Evolutionary conservation across 2,113 vertebrate species (phyloP), one percentile per base, ranked within the genome.

Genomic region (Hoplias malabaricus): DNA sequence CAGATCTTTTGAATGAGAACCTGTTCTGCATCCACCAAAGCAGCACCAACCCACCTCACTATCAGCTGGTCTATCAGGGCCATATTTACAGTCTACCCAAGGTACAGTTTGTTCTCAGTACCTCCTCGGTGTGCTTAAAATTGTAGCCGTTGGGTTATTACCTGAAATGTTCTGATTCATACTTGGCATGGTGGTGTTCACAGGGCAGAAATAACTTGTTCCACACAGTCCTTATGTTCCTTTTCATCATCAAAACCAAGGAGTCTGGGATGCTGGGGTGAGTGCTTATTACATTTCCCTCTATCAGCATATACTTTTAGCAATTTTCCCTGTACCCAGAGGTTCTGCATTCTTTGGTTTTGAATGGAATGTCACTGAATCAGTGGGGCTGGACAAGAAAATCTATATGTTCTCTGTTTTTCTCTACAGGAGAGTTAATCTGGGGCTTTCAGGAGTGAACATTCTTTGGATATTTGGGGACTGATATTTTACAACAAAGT

Each of bases 191-290:
- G 13, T 53, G 33, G 2, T 59, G 3, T 3, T 85, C 84, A 69
- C 87, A 99, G 97, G 98, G 95, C 77, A 92, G 98, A 87, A 99
- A 98, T 89, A 99, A 99, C 86, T 92, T 99, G 90, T 98, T 99
- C 86, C 97, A 99, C 83, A 98, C 96, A 0, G 85, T 98, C 84
- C 93, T 99, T 7, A 98, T 99, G 97, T 99, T 99, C 73, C 94
- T 99, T 43, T 98, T 93, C 43, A 92, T 98, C 83, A 98, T 99
- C 70, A 98, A 98, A 87, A 95, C 94, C 0, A 99, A 98, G 87
- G 98, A 99, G 78, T 96, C 96, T 0, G 98, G 98, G 53, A 99
- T 99, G 98, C 78, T 99, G 43, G 98, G 98, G 98, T 99, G 89
- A 85, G 97, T 92, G 16, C 43, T 48, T 16, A 38, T 73, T 38